Base-by-base conservation (phyloP, 1,140 invertebrate genomes). In the Sipha flava region DNA sequence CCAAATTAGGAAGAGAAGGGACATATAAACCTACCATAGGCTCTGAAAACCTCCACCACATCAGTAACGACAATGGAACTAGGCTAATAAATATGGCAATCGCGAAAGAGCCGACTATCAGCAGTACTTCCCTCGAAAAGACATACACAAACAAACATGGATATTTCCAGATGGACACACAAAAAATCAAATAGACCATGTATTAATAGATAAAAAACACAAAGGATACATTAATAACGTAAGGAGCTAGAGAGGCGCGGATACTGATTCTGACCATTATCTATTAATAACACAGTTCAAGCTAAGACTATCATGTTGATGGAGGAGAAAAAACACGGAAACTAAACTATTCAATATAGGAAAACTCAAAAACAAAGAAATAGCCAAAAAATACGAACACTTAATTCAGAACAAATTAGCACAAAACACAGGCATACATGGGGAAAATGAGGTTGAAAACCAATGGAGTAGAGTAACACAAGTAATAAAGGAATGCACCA, bases 101-200 rank as follows among this genome's bases (percentile, higher is more conserved):
- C n/a, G n/a, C n/a, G n/a, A n/a, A n/a, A n/a, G n/a, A n/a, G n/a
- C n/a, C n/a, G n/a, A n/a, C n/a, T n/a, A n/a, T n/a, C n/a, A n/a
- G n/a, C n/a, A n/a, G n/a, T n/a, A n/a, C 43, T 82, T 84, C 29
- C 81, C 81, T 43, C 54, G 66, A 18, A 82, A 77, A 80, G 59
- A 82, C 23, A 82, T 83, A 37, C 82, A 84, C 73, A 83, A 82
- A 80, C 77, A 43, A 14, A 83, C 80, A 12, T 83, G 81, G 83
- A 26, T 16, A 18, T 80, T 82, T 14, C 81, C 80, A 49, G 79
- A 82, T 81, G 80, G 81, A 26, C 16, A 62, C 16, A 79, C 79
- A 4, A 72, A 64, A 47, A 82, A 82, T 45, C 81, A 82, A 81
- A 82, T 82, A 54, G 80, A 82, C 57, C 80, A 82, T 77, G 77